phyloP scores from a whole-genome alignment of 2,888 invertebrate species.

The Nymphalis polychloros region DNA sequence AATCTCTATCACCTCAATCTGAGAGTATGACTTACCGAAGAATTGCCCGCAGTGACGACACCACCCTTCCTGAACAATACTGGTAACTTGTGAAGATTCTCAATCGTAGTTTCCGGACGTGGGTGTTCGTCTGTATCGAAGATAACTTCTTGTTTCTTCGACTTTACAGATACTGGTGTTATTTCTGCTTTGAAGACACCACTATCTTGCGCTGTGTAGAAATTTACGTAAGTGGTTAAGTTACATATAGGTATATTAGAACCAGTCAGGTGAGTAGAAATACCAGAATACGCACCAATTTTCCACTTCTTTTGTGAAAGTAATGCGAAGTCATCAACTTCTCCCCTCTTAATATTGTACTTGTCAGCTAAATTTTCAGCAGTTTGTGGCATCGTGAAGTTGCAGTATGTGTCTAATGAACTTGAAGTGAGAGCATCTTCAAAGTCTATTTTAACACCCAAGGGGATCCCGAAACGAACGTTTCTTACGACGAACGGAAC shows the following conservation, averaged over 20 bases:
- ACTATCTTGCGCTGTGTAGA: constrained; percentile 87
- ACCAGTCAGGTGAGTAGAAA: neutral
- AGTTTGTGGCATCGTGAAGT: constrained; percentile 96
- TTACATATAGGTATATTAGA: neutral
- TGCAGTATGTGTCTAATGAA: constrained; percentile 94
- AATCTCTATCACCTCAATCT: too few species aligned
- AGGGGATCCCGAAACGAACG: constrained; percentile 92
- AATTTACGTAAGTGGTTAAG: neutral
- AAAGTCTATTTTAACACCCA: constrained; percentile 88
- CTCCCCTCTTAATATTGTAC: constrained; percentile 89
- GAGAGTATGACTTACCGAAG: constrained; percentile 86
- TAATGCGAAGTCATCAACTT: constrained; percentile 92
- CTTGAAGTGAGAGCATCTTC: constrained; percentile 89
- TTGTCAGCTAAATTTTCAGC: constrained; percentile 94
- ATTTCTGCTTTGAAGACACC: constrained; percentile 96
- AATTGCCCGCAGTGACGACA: constrained; percentile 95
- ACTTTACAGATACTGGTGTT: constrained; percentile 87
- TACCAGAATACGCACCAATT: constrained; percentile 78
- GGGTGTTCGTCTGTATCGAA: constrained; percentile 96
- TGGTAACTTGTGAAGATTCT: constrained; percentile 91
- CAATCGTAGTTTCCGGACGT: constrained; percentile 92
- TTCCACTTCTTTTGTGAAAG: constrained; percentile 95
- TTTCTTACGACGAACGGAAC: constrained; percentile 92
- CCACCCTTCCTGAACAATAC: constrained; percentile 97
- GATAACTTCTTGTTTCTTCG: constrained; percentile 87